A percentile compares a stretch with the other conserved stretches of the same genome.
These are phyloP conservation scores for Eupsilia transversa DNA, from an alignment of 2,888 invertebrate species.

Conservation along the genomic window DNA sequence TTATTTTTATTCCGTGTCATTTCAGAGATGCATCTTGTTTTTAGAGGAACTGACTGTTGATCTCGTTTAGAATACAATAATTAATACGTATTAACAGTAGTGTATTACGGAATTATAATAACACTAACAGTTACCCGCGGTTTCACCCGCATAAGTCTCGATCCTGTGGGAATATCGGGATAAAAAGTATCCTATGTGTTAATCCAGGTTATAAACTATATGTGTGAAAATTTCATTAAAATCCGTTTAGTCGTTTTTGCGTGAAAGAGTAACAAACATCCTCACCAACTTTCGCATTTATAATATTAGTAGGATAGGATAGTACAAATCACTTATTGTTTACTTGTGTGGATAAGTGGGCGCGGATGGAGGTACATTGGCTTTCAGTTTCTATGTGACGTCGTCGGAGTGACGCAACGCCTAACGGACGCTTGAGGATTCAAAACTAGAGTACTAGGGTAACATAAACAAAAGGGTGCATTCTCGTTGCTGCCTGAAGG, in stretches of 20 bases:
- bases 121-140: no score
- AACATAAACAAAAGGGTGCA: neutral
- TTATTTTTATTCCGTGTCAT: neutral
- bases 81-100: neutral
- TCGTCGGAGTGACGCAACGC: conserved; percentile 20
- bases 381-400: conserved; percentile 11
- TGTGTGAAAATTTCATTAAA: no score
- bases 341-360: neutral
- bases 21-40: neutral
- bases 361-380: neutral
- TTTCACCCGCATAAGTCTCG: no score
- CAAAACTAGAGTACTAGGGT: conserved; percentile 20
- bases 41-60: neutral
- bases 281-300: no score
- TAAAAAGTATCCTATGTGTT: no score
- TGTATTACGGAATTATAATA: neutral
- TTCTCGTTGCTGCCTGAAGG: neutral
- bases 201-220: no score
- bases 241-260: no score
- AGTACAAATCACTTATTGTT: neutral
- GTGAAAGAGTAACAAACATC: no score
- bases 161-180: no score
- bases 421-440: conserved; percentile 17
- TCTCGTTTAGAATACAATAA: neutral
- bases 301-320: no score